Evolutionary conservation across 2,113 vertebrate species (phyloP).

Genomic region (Ictalurus punctatus): DNA sequence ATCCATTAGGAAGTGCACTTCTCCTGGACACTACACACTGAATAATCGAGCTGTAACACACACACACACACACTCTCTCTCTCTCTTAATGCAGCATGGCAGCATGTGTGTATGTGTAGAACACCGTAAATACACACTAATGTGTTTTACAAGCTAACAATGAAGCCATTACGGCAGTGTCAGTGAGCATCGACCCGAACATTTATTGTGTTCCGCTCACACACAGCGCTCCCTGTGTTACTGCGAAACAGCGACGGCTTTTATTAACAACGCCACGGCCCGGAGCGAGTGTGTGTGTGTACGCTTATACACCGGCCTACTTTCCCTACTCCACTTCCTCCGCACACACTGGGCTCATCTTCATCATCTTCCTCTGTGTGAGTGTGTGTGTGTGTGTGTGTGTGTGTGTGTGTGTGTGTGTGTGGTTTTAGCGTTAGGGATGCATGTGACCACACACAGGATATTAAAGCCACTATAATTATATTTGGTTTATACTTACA

Average conservation of each 20-base stretch:
- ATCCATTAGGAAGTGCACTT: constrained; percentile 12
- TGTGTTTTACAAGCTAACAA: constrained; percentile 37
- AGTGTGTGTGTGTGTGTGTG: background rate
- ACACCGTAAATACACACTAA: constrained; percentile 26
- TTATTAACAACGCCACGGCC: background rate
- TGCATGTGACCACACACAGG: too few relatives aligned
- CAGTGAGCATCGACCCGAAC: constrained; percentile 11
- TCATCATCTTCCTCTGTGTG: background rate
- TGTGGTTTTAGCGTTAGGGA: background rate
- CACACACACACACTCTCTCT: constrained; percentile 8
- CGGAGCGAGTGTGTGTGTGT: background rate
- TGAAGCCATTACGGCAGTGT: constrained; percentile 25
- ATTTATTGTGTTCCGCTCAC: background rate
- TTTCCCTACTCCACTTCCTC: background rate
- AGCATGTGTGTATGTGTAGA: background rate
- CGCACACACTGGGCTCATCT: background rate
- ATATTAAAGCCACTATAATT: background rate
- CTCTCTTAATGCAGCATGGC: constrained; percentile 55
- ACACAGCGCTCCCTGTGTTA: too few relatives aligned
- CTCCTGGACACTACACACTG: background rate
- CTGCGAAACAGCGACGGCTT: background rate
- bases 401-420: background rate
- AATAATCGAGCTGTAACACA: background rate
- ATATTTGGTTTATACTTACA: background rate
- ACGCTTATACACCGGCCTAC: background rate